Base-by-base conservation (phyloP, 2,113 vertebrate genomes). In the Xiphorhynchus elegans region DNA sequence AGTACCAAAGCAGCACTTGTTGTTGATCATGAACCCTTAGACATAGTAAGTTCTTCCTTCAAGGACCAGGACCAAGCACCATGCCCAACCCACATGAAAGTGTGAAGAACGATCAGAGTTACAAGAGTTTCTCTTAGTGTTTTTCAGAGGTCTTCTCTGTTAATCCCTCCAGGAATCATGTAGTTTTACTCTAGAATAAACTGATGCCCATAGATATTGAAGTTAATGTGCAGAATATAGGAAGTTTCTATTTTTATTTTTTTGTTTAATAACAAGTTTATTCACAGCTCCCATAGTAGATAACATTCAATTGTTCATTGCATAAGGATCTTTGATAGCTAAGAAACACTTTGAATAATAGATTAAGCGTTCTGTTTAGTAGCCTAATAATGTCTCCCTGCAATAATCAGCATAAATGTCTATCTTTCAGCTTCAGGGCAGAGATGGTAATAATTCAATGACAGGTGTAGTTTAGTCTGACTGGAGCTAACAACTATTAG, bases 291-390 rank as follows among this genome's bases (percentile, higher is more conserved):
- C 11, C 33, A 13, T 60, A 81, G 7, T 74, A 52, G 28, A 26
- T 79, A 60, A n/a, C 26, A 68, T 80, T 84, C 24, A 26, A 70
- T 58, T n/a, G 37, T 53, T 83, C 72, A 53, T 53, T 79, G 31
- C 47, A 84, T 50, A 46, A 63, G 18, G 35, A 28, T 63, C 31
- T 68, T 59, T 18, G 29, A 72, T 31, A 72, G 25, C 16, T 79
- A 63, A 84, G 63, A 89, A 93, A 87, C 19, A 68, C 83, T 93
- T 63, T 91, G 39, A 79, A 87, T 68, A 28, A 75, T 17, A 80
- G 68, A 59, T 72, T 67, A 63, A 88, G 35, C 12, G 42, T 81
- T 90, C 78, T 78, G 20, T 16, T 90, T 81, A 90, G 77, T 66
- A 84, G 47, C 26, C 13, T 66, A 56, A 62, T 84, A 62, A 87